Evolutionary conservation across 2,113 vertebrate species (phyloP).

Genomic region (Melospiza melodia): DNA sequence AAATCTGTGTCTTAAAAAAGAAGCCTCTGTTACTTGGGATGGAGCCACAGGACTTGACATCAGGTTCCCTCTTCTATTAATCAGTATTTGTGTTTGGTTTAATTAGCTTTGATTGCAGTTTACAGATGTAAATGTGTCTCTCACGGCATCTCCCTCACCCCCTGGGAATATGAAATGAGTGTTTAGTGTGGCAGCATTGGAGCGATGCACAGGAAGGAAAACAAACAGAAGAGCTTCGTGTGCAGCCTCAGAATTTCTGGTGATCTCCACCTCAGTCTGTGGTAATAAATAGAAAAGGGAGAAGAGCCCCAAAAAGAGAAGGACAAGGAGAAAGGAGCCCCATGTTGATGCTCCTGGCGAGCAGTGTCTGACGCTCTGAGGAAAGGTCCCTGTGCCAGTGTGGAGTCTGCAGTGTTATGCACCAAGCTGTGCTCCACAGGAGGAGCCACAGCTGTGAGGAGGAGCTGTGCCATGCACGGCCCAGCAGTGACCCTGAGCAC

Average conservation of each 20-base stretch:
- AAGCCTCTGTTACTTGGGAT: background rate
- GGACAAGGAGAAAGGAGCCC: background rate
- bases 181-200: background rate
- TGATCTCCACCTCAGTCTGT: background rate
- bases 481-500: background rate
- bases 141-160: background rate
- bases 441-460: background rate
- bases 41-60: background rate
- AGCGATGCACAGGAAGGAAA: background rate
- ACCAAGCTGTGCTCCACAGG: background rate
- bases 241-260: background rate
- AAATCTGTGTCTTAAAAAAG: background rate
- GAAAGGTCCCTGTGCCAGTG: background rate
- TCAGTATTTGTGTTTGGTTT: constrained; percentile 17
- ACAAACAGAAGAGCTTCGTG: background rate
- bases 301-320: background rate
- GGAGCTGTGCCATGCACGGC: rapidly evolving
- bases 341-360: background rate
- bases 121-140: constrained; percentile 51
- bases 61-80: background rate
- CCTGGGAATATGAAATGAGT: background rate
- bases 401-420: background rate
- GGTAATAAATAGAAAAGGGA: background rate
- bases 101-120: constrained; percentile 32
- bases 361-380: background rate